Base-by-base conservation (phyloP, 1,140 invertebrate genomes). In the Archegozetes longisetosus region DNA sequence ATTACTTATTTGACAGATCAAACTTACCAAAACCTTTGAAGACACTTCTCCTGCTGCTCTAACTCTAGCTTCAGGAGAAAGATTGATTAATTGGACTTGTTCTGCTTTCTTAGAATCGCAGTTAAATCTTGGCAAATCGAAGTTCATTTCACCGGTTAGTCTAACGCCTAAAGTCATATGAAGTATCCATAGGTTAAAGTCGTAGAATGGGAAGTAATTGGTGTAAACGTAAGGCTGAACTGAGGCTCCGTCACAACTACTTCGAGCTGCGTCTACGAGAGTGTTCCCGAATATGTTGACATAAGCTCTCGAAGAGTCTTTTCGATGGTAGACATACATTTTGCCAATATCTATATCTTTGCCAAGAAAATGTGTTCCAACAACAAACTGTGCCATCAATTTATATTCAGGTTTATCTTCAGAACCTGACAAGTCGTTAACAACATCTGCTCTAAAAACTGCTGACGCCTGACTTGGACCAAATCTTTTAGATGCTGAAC, bases 301-400 rank as follows among this genome's bases (percentile, higher is more conserved):
- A 29, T 66, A 60, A 4, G 61, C 64, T 40, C 61, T 60, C 13
- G 61, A 60, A 3, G 46, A 50, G 9, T 63, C 57, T 29, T 49
- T 56, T 28, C 57, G 29, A 22, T 58, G 60, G 25, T 62, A 62
- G 13, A 66, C 49, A 46, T 60, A 61, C 46, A 66, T 62, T 6
- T 54, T 50, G 12, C 64, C 64, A 20, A 66, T 55, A 47, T 66
- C 61, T 9, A 64, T 52, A 59, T 64, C 25, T 24, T 62, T 54
- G 28, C 64, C 64, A 3, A 66, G 51, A 40, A 66, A 62, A 40
- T 66, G 61, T 3, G 61, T 22, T n/a, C 49, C 58, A 2, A 59
- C 51, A 1, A 55, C 58, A 52, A 66, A 64, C 17, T 63, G 56
- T 17, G 62, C 55, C 25, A 64, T 51, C 6, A 66, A 26, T 55